Base-by-base conservation (phyloP, 2,797 vertebrate genomes). In the Sylvia borin region DNA sequence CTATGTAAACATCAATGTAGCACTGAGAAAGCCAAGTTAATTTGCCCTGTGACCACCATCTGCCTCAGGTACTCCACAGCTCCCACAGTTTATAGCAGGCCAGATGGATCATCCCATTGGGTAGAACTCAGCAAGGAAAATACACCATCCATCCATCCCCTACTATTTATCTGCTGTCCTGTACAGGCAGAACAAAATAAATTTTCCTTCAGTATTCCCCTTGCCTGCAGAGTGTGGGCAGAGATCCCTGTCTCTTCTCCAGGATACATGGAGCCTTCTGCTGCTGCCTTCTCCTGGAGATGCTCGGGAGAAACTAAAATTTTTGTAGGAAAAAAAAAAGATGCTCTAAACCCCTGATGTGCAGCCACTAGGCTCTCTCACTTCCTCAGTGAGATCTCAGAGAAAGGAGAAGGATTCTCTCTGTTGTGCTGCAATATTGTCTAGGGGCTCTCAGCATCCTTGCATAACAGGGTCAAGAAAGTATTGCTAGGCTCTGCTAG, bases 391-490 rank as follows among this genome's bases (percentile, higher is more conserved):
- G 10, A 53, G 11, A 42, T 45, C 34, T 90, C 88, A 76, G 54
- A 96, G 82, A 96, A 96, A 96, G 82, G 48, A 93, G 94, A 96
- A 96, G 85, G 85, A 88, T 85, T 90, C 43, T 68, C 57, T 88
- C 82, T 74, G 43, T 34, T 84, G 65, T 97, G 94, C 82, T 71
- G 90, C 94, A 97, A 93, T 85, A 66, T 20, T 29, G 32, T 65
- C 82, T 84, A 47, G 78, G 66, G 74, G 34, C 50, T 85, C 73
- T 68, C 57, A 88, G 79, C 50, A 85, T 93, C 77, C 90, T 97
- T 97, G 94, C 85, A 60, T 75, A 97, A 95, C 20, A 80, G 74
- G 36, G 50, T 90, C 93, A 75, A 91, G 85, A 92, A 82, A 91
- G 58, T 92, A 48, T 50, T 93, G 88, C 93, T 89, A 85, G 82